Base-by-base conservation (phyloP, 2,113 vertebrate genomes). In the Anguilla japonica region DNA sequence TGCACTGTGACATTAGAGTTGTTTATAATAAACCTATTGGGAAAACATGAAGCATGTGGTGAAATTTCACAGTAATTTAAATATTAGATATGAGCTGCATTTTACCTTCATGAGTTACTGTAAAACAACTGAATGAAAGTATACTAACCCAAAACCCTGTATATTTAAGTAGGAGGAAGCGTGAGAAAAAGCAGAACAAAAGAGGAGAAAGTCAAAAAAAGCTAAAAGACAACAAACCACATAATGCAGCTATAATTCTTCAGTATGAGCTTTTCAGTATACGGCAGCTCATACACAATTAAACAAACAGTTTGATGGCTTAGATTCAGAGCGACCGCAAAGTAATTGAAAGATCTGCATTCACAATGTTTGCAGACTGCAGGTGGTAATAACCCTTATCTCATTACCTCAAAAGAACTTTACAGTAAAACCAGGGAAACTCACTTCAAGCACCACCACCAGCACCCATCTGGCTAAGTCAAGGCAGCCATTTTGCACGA, bases 261-360 rank as follows among this genome's bases (percentile, higher is more conserved):
- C 2, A 67, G 18, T 22, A 20, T 67, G 60, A 67, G 60, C 20
- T 22, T 11, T 67, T 67, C 60, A 67, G 60, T 22, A 26, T 67
- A 26, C 3, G 22, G 20, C 5, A 67, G 5, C 60, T 67, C 3
- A 67, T 67, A 88, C 87, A 84, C 86, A 85, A 83, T 92, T 91
- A 94, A 89, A 91, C 91, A 93, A 92, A 93, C 92, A 91, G 92
- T 93, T 92, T 89, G 88, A 91, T 82, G 40, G 88, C 89, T 86
- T 88, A 67, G 60, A 67, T 67, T 20, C 22, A 22, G 22, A 67
- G 60, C 86, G 88, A 93, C 90, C 86, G 88, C 89, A 91, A 90
- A 90, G 89, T 14, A 84, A 87, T 86, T 92, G 90, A 90, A 86
- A 88, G 88, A 89, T 94, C 91, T 93, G 88, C 88, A 92, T 93